phyloP scores from a whole-genome alignment of 2,113 vertebrate genomes.

The Candoia aspera region DNA sequence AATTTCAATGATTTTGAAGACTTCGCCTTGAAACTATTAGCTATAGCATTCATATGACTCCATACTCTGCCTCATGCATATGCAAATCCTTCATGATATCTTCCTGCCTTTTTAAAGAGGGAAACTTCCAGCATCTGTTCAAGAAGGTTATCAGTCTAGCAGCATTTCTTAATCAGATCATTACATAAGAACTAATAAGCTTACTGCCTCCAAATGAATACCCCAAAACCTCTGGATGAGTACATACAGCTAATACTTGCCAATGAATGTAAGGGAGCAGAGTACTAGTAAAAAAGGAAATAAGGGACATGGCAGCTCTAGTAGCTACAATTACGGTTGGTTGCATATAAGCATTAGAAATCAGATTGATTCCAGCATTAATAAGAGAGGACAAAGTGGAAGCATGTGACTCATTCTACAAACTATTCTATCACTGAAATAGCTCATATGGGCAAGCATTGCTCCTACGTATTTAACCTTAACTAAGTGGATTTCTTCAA shows the following conservation, averaged over 20 bases:
- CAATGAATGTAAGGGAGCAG: neutral
- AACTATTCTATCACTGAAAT: neutral
- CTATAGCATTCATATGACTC: neutral
- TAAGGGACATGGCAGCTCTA: neutral
- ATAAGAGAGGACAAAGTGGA: neutral
- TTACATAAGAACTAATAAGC: neutral
- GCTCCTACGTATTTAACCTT: neutral
- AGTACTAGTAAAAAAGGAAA: neutral
- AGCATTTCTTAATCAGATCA: neutral
- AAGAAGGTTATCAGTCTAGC: neutral
- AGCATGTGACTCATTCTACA: neutral
- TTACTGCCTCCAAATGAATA: neutral
- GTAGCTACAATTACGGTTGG: neutral
- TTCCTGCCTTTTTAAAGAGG: neutral
- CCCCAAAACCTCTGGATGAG: neutral
- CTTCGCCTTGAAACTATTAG: neutral
- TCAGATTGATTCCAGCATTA: neutral
- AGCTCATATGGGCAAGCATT: neutral
- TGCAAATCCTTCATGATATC: neutral
- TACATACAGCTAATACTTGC: neutral
- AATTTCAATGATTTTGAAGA: neutral
- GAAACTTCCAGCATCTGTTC: neutral
- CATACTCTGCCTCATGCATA: neutral
- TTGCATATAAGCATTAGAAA: neutral
- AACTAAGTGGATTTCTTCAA: neutral